Base-by-base conservation (phyloP, 1,140 invertebrate species). In the Bombus breviceps region DNA sequence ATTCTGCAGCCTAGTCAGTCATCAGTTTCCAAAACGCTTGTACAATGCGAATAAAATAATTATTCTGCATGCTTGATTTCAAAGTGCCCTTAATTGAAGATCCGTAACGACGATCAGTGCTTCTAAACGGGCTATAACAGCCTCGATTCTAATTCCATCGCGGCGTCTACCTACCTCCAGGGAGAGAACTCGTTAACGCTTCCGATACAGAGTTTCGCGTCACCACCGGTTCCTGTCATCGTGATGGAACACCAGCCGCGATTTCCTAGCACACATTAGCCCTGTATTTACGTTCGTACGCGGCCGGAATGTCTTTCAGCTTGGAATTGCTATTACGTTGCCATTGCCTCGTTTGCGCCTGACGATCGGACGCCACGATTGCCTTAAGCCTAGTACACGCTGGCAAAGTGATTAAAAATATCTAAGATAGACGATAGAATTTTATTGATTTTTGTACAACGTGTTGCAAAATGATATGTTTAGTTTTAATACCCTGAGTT, bases 71-170 rank as follows among this genome's bases (percentile, higher is more conserved):
- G 41, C 74, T 57, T 47, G 37, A 83, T 83, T 76, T 76, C 71
- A 34, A 39, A 75, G 73, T n/a, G 74, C 9, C 15, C 53, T 59
- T 78, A 83, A 83, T 83, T 78, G 64, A 83, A 83, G 74, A 77
- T 53, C 47, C 64, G 74, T 79, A 72, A 47, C 53, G 83, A 53
- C 68, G 68, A 84, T 79, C 75, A 25, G n/a, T 41, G 39, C n/a
- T 34, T 28, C 41, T 84, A 84, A 84, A 57, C 53, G 82, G 37
- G 15, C 32, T 34, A 32, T 72, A 83, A 86, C 79, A 86, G 69
- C 71, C 89, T 32, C 72, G 34, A 88, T 81, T 86, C 77, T 81
- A 84, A 87, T 87, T 62, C 75, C 32, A 47, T 81, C 39, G 72
- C 39, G 18, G 78, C 62, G 64, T 25, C 37, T 15, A 62, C 37